A percentile compares a stretch with the other conserved stretches of the same genome.
phyloP scores from a whole-genome alignment of 2,113 vertebrate species.

The Cervus canadensis region DNA sequence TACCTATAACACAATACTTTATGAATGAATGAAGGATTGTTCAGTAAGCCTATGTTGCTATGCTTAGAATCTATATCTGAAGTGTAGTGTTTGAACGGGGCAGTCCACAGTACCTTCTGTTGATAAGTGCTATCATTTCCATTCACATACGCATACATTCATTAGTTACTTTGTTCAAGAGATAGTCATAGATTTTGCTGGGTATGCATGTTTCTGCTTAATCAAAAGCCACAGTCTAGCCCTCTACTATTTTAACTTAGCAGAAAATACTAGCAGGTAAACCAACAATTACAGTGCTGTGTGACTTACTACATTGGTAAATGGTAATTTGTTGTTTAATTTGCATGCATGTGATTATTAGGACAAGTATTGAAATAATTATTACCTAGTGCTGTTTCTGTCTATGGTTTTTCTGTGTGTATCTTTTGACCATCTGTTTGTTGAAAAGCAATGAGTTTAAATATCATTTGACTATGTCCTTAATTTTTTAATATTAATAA shows the following conservation, averaged over 20 bases:
- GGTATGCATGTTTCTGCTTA: background rate
- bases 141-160: background rate
- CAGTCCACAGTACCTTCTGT: background rate
- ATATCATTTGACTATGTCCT: background rate
- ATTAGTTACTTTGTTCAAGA: background rate
- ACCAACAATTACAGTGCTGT: background rate
- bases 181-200: background rate
- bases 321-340: background rate
- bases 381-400: background rate
- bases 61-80: background rate
- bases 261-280: background rate
- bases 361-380: background rate
- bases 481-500: background rate
- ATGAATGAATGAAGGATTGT: background rate
- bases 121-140: background rate
- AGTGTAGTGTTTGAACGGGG: background rate
- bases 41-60: background rate
- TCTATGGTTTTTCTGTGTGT: background rate
- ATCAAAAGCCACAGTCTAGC: background rate
- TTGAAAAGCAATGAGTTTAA: background rate
- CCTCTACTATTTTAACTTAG: background rate
- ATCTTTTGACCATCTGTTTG: background rate
- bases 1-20: background rate
- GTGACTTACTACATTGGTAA: background rate
- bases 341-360: background rate